Evolutionary conservation across 2,113 vertebrate species (phyloP).

Genomic region (Esox niger): DNA sequence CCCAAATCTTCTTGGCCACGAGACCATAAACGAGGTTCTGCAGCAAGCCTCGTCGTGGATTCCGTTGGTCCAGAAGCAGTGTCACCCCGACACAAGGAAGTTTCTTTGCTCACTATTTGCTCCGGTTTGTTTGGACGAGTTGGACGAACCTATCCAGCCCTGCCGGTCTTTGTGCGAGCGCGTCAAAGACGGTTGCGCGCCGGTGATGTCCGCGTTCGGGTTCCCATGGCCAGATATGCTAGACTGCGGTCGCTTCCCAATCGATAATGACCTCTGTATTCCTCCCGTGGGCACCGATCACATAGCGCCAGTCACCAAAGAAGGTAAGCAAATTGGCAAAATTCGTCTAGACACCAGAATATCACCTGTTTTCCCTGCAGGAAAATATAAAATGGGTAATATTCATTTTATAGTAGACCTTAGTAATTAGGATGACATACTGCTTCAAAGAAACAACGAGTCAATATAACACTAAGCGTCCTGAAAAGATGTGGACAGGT

Average conservation of each 20-base stretch:
- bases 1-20: conserved; percentile 95
- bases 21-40: conserved; percentile 92
- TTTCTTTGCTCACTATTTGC: conserved; percentile 98
- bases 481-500: no score
- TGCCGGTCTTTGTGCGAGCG: conserved; percentile 93
- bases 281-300: conserved; percentile 83
- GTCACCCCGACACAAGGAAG: conserved; percentile 94
- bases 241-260: conserved; percentile 88
- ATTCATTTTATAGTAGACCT: no score
- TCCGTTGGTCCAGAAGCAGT: conserved; percentile 94
- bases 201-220: conserved; percentile 95
- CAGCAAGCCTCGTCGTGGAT: conserved; percentile 97
- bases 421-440: no score
- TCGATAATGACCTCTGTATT: conserved; percentile 95
- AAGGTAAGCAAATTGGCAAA: conserved; percentile 72
- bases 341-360: no score
- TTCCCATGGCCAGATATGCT: conserved; percentile 98
- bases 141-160: conserved; percentile 93
- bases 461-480: no score
- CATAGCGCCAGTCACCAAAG: conserved; percentile 78
- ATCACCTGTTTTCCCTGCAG: no score
- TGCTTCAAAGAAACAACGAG: no score
- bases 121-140: conserved; percentile 90
- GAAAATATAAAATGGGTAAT: no score
- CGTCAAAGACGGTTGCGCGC: conserved; percentile 89